Percentiles rank a stretch among this genome's conserved stretches.
These are phyloP conservation scores for Rhinolophus ferrumequinum DNA, from an alignment of 2,113 vertebrate genomes.

Conservation along the genomic window DNA sequence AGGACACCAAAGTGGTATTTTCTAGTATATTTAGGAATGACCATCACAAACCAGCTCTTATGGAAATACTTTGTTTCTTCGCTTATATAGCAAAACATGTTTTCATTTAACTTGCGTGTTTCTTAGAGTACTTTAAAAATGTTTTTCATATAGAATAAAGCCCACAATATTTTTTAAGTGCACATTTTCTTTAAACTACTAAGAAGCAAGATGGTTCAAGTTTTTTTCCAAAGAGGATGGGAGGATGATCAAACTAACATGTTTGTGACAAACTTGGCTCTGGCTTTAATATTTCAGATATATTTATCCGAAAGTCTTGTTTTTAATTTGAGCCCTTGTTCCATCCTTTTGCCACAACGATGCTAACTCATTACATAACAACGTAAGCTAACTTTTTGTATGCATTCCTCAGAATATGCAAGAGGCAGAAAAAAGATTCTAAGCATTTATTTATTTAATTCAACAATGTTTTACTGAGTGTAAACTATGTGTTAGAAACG, in stretches of 20 bases:
- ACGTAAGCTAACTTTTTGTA: background rate
- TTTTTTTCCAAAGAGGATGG: background rate
- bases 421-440: background rate
- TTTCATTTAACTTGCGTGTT: constrained; percentile 14
- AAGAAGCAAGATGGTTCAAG: constrained; percentile 20
- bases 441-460: background rate
- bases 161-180: background rate
- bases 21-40: background rate
- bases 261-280: background rate
- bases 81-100: background rate
- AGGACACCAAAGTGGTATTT: background rate
- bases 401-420: background rate
- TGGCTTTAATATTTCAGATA: constrained; percentile 15
- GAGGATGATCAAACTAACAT: background rate
- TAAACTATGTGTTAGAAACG: constrained; percentile 11
- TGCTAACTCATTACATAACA: background rate
- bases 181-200: background rate
- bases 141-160: constrained; percentile 26
- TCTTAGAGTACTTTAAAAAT: constrained; percentile 15
- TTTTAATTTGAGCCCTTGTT: constrained; percentile 45
- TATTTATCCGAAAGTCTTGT: background rate
- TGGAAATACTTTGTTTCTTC: background rate
- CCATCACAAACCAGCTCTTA: background rate
- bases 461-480: background rate
- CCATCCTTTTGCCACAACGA: background rate